phyloP scores from a whole-genome alignment of 2,797 vertebrate species.

The Tachyglossus aculeatus region DNA sequence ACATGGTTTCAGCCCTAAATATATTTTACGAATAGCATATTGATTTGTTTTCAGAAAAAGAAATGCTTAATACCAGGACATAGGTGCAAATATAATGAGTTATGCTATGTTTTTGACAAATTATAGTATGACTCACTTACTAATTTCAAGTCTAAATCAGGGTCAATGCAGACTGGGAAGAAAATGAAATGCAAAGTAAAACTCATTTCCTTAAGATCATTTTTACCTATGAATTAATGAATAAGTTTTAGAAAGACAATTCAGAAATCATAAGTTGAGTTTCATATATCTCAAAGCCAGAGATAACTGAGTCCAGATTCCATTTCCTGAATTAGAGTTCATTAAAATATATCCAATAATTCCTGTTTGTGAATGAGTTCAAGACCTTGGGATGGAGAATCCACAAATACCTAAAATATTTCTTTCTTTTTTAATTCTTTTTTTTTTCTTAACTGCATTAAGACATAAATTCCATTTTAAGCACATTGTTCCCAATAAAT shows the following conservation, averaged over 20 bases:
- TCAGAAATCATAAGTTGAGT: conserved; percentile 4
- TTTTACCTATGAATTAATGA: neutral
- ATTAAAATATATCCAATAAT: no score
- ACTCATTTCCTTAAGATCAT: neutral
- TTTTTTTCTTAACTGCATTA: no score
- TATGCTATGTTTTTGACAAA: conserved; percentile 9
- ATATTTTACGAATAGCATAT: neutral
- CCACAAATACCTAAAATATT: no score
- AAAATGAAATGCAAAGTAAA: conserved; percentile 1
- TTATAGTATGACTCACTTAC: neutral
- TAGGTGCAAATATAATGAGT: neutral
- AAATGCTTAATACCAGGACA: neutral
- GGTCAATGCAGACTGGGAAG: neutral
- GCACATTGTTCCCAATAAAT: no score
- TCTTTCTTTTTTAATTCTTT: no score
- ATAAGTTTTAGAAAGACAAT: neutral
- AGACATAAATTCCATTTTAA: no score
- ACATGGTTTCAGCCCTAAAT: neutral
- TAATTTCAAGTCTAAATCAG: neutral
- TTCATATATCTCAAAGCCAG: no score
- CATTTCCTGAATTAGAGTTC: no score
- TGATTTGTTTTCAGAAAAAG: neutral
- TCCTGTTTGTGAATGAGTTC: no score
- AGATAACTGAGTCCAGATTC: no score
- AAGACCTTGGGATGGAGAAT: no score